Evolutionary conservation across 1,140 invertebrate genomes (phyloP), one percentile per base, ranked within the genome.

Genomic region (Amyelois transitella): DNA sequence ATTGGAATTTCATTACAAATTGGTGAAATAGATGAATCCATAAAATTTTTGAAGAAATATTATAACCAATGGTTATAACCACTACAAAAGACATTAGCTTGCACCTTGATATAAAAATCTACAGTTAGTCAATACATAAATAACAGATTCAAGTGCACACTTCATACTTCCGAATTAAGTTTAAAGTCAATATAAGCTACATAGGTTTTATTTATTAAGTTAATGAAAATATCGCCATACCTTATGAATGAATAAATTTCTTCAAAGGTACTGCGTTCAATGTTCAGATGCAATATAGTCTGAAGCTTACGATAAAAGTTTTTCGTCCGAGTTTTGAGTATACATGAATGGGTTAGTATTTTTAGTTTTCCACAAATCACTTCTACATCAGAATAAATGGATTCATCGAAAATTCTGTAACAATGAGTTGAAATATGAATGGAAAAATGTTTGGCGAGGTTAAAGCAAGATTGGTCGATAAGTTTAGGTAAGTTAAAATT

Each of bases 321-420:
- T 52, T 78, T 75, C 38, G 84, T 81, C 64, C 84, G 79, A 70
- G 79, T 77, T 79, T 82, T 83, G 59, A 87, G 64, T 63, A 87
- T 86, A 63, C 82, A 87, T 68, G 77, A 69, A 74, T 87, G 84
- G 48, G 84, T 86, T 71, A 83, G 68, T 72, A 87, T 74, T 77
- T 86, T 86, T 71, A 82, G 58, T 78, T 87, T 87, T 32, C 84
- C 84, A 69, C 79, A 83, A 44, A 79, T 76, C 62, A 87, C 69
- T 72, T 88, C 84, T 56, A 88, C 61, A 68, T 88, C 84, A 47
- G 82, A 72, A 73, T 83, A 85, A 56, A 88, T 78, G 51, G 82
- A 86, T 68, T 88, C 84, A 71, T 88, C 84, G 72, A 88, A 88
- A 62, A 88, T 86, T 75, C 84, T 88, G 77, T 17, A 81, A 81